These are phyloP conservation scores for Hydrotaea diabolus DNA, from an alignment of 2,888 invertebrate species.

Conservation along the genomic window DNA sequence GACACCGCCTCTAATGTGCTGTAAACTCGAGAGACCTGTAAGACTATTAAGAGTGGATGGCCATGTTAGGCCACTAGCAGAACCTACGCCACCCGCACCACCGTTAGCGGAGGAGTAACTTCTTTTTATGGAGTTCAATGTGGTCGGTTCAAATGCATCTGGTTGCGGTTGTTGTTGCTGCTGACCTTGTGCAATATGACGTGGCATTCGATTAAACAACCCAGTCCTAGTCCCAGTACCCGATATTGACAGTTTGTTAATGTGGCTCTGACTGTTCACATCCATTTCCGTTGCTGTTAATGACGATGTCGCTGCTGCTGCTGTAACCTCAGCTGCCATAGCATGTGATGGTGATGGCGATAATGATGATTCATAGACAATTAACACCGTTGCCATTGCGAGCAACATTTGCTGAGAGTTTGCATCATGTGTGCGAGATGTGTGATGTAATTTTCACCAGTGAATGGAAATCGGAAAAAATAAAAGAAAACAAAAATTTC, in stretches of 20 bases:
- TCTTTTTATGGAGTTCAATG: slow-evolving; percentile 60
- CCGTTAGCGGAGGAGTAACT: slow-evolving; percentile 63
- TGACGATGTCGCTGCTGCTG: slow-evolving; percentile 49
- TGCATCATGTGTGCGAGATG: neutral
- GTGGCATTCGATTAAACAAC: slow-evolving; percentile 70
- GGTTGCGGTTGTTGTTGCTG: slow-evolving; percentile 62
- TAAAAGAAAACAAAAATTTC: slow-evolving; percentile 58
- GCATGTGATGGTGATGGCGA: slow-evolving; percentile 62
- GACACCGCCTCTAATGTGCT: slow-evolving; percentile 76
- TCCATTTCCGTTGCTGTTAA: slow-evolving; percentile 67
- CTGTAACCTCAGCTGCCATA: slow-evolving; percentile 49
- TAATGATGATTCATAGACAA: slow-evolving; percentile 70
- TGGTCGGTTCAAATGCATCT: neutral
- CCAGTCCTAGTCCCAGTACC: slow-evolving; percentile 66
- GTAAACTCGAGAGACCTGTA: slow-evolving; percentile 74
- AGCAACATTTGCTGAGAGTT: slow-evolving; percentile 71
- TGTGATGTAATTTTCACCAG: slow-evolving; percentile 31
- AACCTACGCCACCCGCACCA: neutral
- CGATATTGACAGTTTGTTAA: slow-evolving; percentile 69
- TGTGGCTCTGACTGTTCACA: slow-evolving; percentile 69
- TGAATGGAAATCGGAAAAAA: slow-evolving; percentile 43
- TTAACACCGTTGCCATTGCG: slow-evolving; percentile 72
- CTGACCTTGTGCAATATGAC: slow-evolving; percentile 59
- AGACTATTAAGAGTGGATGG: slow-evolving; percentile 74
- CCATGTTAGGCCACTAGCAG: slow-evolving; percentile 52